These are phyloP conservation scores for Pseudomyrmex sp. DNA, from an alignment of 1,140 invertebrate species.

Conservation along the genomic window DNA sequence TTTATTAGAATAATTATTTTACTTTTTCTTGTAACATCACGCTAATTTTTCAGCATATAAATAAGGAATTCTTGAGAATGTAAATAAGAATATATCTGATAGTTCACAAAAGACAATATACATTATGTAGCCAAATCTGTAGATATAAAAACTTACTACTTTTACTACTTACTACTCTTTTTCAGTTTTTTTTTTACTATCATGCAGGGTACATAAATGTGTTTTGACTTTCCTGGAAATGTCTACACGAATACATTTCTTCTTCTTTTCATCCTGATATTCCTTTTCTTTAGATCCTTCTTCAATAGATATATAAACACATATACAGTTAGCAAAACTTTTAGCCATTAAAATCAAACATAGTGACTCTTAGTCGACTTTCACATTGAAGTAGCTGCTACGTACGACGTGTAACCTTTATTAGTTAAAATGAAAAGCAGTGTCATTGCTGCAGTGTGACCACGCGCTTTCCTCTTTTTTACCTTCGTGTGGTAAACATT, in stretches of 20 bases:
- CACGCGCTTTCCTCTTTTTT: not conserved
- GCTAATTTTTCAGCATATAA: not conserved
- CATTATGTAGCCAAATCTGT: slow-evolving; percentile 6
- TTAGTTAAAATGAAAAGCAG: no score
- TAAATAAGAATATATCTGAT: slow-evolving; percentile 43
- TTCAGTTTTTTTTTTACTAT: not conserved
- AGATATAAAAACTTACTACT: not conserved
- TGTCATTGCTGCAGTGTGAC: no score
- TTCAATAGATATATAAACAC: slow-evolving; percentile 23
- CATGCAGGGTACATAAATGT: no score
- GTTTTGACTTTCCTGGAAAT: not conserved
- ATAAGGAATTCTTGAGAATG: not conserved
- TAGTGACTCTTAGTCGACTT: not conserved
- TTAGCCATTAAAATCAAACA: slow-evolving; percentile 4
- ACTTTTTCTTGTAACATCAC: slow-evolving; percentile 19
- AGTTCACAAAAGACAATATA: not conserved
- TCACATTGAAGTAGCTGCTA: not conserved
- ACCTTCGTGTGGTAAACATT: no score
- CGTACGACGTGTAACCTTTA: no score
- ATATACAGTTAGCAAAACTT: slow-evolving; percentile 8
- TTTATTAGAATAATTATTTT: slow-evolving; percentile 55
- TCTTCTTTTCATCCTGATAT: not conserved
- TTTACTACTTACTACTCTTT: no score
- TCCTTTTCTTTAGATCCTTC: not conserved
- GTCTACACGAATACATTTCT: slow-evolving; percentile 8